Evolutionary conservation across 2,113 vertebrate species (phyloP), one percentile per base, ranked within the genome.

Genomic region (Urocolius indicus): DNA sequence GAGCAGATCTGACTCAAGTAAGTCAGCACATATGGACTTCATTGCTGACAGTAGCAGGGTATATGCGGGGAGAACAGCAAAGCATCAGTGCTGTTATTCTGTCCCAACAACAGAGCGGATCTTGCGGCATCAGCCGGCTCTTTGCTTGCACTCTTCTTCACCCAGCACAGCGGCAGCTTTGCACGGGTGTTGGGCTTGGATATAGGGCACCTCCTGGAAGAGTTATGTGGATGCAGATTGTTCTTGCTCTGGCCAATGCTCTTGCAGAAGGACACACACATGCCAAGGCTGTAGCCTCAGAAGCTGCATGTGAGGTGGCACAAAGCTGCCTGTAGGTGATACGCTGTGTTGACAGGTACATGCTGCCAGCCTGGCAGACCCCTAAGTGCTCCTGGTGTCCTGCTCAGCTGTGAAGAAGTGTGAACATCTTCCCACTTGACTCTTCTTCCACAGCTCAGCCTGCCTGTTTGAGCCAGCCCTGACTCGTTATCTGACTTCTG

Each of bases 1-100:
- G 38, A 98, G 98, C 97, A 97, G 97, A 63, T 98, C 98, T 12
- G 97, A 98, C 94, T 98, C 97, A 18, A 98, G 99, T 99, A 98
- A 98, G 98, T 97, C 38, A 36, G 11, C 23, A 51, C 32, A 3
- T 0, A 2, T 1, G 3, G 55, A 24, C 16, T 49, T 55, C 3
- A 41, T 12, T 71, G 57, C 45, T 84, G 63, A 34, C 16, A 5
- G 5, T 24, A 52, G 43, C 59, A 67, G 79, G 41, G 21, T 2
- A 0, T n/a, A 3, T 20, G 20, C 4, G 9, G 29, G 63, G 38
- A 48, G 65, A 87, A 66, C 6, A 79, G 63, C 30, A 92, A 59
- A 75, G 87, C 13, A 26, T 38, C 66, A 57, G 1, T 49, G 32
- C 45, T 7, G 1, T 46, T 75, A 34, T 57, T 72, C 52, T 57